phyloP scores from a whole-genome alignment of 2,888 invertebrate genomes.

The Isotomurus palustris region DNA sequence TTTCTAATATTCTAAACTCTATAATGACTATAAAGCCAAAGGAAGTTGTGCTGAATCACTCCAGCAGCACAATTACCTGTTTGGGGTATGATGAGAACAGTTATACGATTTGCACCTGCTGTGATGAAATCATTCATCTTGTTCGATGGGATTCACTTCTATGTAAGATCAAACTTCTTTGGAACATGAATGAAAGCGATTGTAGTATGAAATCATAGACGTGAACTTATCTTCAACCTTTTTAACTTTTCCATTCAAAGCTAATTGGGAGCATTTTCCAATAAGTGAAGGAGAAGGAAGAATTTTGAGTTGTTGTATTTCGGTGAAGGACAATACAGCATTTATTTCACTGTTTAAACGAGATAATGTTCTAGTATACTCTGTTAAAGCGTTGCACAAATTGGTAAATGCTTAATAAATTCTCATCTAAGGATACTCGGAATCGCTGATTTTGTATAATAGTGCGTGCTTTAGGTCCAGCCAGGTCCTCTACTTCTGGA shows the following conservation, averaged over 20 bases:
- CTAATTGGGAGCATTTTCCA: slow-evolving; percentile 29
- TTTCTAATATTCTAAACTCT: not conserved
- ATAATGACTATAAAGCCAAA: not conserved
- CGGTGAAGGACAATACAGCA: slow-evolving; percentile 13
- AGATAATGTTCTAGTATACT: slow-evolving; percentile 26
- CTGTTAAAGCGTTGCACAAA: slow-evolving; percentile 16
- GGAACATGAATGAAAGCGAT: not conserved
- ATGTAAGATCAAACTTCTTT: slow-evolving; percentile 14
- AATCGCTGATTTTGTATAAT: too few species aligned
- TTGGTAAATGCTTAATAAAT: slow-evolving; percentile 13
- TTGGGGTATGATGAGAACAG: slow-evolving; percentile 21
- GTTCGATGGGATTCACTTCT: slow-evolving; percentile 34
- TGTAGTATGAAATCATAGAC: not conserved
- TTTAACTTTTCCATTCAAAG: slow-evolving; percentile 14
- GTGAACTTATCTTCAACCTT: not conserved
- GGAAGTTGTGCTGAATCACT: slow-evolving; percentile 16
- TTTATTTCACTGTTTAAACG: slow-evolving; percentile 30
- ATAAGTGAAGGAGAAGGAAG: slow-evolving; percentile 32
- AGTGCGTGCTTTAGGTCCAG: slow-evolving; percentile 24
- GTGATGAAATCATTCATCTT: slow-evolving; percentile 33
- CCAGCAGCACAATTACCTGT: slow-evolving; percentile 23
- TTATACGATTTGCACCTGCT: slow-evolving; percentile 30
- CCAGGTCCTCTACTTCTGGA: slow-evolving; percentile 29
- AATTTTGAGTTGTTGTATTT: slow-evolving; percentile 25
- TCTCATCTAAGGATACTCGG: too few species aligned